Conservation (phyloP, 2,888 invertebrate species). For the Thymelicus acteon region DNA sequence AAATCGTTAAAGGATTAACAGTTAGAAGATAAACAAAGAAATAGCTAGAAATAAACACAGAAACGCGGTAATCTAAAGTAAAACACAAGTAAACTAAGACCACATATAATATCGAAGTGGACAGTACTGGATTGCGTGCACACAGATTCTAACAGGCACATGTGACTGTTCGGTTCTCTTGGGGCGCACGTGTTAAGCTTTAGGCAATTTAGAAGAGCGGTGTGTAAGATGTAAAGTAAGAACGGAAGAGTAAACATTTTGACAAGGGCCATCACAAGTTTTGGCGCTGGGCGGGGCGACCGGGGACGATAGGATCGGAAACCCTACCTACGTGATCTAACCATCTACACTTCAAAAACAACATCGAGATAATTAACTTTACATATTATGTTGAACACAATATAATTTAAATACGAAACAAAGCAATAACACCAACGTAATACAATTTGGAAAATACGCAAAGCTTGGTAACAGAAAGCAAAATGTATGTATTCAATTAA, state of each 20-base stretch:
- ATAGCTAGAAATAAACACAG: slow-evolving; percentile 64
- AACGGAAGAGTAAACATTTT: slow-evolving; percentile 62
- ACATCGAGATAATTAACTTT: slow-evolving; percentile 29
- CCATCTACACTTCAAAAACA: slow-evolving; percentile 38
- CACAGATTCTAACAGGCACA: slow-evolving; percentile 80
- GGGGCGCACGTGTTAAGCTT: slow-evolving; percentile 67
- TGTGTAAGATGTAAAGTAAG: slow-evolving; percentile 71
- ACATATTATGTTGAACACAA: slow-evolving; percentile 27
- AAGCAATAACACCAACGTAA: slow-evolving; percentile 19
- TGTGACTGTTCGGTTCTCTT: slow-evolving; percentile 61
- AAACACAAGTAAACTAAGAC: slow-evolving; percentile 72
- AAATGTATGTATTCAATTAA: slow-evolving; percentile 10
- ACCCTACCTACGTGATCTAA: slow-evolving; percentile 69
- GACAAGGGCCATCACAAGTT: slow-evolving; percentile 61
- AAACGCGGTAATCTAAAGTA: slow-evolving; percentile 67
- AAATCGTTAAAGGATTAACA: slow-evolving; percentile 49
- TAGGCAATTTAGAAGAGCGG: slow-evolving; percentile 50
- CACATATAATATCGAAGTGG: slow-evolving; percentile 83
- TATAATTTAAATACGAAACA: slow-evolving; percentile 31
- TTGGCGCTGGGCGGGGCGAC: slow-evolving; percentile 83
- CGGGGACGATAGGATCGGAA: slow-evolving; percentile 61
- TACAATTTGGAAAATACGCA: slow-evolving; percentile 24
- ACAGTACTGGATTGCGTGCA: slow-evolving; percentile 81
- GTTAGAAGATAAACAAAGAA: slow-evolving; percentile 68
- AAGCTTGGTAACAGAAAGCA: slow-evolving; percentile 25